These are phyloP conservation scores for Noctua janthe DNA, from an alignment of 2,888 invertebrate genomes.

Conservation along the genomic window DNA sequence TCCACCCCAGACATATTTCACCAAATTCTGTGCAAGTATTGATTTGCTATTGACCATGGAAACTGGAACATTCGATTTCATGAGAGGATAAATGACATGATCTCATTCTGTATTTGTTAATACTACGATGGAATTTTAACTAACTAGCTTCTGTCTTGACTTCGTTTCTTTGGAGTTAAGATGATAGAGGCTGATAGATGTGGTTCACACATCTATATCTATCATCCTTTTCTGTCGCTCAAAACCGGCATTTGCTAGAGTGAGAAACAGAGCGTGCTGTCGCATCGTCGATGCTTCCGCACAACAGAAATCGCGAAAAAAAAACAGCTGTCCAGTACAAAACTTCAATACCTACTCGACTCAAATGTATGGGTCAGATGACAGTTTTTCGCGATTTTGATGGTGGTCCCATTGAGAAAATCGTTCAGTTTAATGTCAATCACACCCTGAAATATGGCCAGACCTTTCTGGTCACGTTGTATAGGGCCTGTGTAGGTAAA, in stretches of 20 bases:
- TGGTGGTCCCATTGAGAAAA: neutral
- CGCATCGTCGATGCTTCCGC: neutral
- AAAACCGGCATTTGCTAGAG: neutral
- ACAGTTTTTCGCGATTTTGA: neutral
- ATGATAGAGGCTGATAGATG: neutral
- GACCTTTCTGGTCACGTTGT: too few relatives aligned
- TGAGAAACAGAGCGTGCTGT: neutral
- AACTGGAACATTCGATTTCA: neutral
- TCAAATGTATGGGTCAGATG: too few relatives aligned
- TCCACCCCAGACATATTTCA: constrained; percentile 29
- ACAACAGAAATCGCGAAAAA: too few relatives aligned
- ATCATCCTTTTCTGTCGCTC: neutral
- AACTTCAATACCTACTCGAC: too few relatives aligned
- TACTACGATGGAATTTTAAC: neutral
- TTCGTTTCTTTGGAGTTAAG: neutral
- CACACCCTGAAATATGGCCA: neutral
- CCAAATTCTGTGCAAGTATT: constrained; percentile 42
- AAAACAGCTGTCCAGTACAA: too few relatives aligned
- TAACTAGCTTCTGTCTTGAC: neutral
- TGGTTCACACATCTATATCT: too few relatives aligned
- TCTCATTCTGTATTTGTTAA: neutral
- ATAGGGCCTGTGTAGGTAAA: constrained; percentile 3
- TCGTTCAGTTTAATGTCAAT: too few relatives aligned
- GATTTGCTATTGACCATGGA: constrained; percentile 2
- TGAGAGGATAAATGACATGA: neutral